phyloP scores from a whole-genome alignment of 2,113 vertebrate genomes.

The Stegastes partitus region DNA sequence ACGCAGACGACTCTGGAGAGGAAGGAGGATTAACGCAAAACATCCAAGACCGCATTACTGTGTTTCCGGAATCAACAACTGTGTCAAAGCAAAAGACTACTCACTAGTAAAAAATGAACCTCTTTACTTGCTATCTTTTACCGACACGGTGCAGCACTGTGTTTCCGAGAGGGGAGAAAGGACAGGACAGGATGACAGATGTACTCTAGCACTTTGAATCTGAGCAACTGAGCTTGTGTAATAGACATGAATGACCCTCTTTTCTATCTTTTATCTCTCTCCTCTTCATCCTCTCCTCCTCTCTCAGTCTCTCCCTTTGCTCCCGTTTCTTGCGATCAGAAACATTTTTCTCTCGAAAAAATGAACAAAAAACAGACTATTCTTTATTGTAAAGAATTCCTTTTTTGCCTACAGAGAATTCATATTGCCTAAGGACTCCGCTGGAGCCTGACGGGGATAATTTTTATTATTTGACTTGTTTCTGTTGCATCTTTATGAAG shows the following conservation, averaged over 20 bases:
- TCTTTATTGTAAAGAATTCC: slow-evolving; percentile 92
- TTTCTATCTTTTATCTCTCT: slow-evolving; percentile 58
- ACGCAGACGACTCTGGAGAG: slow-evolving; percentile 96
- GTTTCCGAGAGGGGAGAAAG: slow-evolving; percentile 85
- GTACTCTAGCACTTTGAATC: slow-evolving; percentile 99
- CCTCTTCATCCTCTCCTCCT: slow-evolving; percentile 55
- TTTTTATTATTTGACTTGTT: slow-evolving; percentile 85
- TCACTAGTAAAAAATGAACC: slow-evolving; percentile 53
- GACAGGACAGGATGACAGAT: slow-evolving; percentile 71
- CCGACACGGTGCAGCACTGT: slow-evolving; percentile 88
- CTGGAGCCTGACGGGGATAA: slow-evolving; percentile 83
- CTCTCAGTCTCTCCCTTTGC: slow-evolving; percentile 60
- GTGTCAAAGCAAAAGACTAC: slow-evolving; percentile 73
- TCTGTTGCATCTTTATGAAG: slow-evolving; percentile 92
- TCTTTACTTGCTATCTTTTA: slow-evolving; percentile 78
- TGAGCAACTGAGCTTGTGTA: slow-evolving; percentile 94
- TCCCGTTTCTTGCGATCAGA: slow-evolving; percentile 65
- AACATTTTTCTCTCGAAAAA: slow-evolving; percentile 79
- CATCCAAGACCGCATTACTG: slow-evolving; percentile 89
- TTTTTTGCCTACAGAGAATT: slow-evolving; percentile 93
- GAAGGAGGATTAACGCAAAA: slow-evolving; percentile 94
- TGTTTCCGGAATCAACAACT: slow-evolving; percentile 84
- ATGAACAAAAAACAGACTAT: slow-evolving; percentile 86
- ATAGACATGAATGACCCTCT: slow-evolving; percentile 87
- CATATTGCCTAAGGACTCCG: slow-evolving; percentile 89